Evolutionary conservation across 1,140 invertebrate species (phyloP).

Genomic region (Drosophila eugracilis): DNA sequence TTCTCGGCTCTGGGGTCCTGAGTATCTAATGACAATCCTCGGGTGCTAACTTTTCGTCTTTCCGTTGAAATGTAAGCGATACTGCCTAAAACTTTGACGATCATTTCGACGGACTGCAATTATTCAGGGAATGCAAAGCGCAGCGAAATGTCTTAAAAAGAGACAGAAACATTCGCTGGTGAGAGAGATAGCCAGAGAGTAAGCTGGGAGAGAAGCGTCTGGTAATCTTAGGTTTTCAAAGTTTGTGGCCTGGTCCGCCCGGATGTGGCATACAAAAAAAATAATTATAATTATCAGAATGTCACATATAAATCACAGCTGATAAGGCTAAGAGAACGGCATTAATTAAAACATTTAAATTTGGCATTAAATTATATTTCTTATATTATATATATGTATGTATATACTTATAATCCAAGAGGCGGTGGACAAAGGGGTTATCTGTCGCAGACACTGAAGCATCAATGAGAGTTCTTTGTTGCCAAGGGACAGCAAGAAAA

Average conservation of each 20-base stretch:
- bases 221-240: conserved; percentile 68
- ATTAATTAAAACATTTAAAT: conserved; percentile 75
- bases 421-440: conserved; percentile 70
- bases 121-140: conserved; percentile 58
- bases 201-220: conserved; percentile 6
- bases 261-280: conserved; percentile 71
- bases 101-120: conserved; percentile 7
- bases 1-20: conserved; percentile 50
- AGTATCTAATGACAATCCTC: conserved; percentile 56
- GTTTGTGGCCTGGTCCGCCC: conserved; percentile 60
- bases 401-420: conserved; percentile 4
- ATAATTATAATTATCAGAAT: conserved; percentile 42
- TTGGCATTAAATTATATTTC: conserved; percentile 72
- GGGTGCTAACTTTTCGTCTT: conserved; percentile 36
- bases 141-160: conserved; percentile 40
- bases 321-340: conserved; percentile 50
- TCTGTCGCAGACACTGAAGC: conserved; percentile 50
- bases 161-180: background rate
- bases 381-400: conserved; percentile 2
- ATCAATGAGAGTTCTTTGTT: conserved; percentile 63
- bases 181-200: background rate
- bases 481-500: conserved; percentile 21
- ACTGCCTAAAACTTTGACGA: conserved; percentile 11
- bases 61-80: conserved; percentile 64
- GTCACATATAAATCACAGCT: conserved; percentile 63